Conservation (phyloP, 2,888 invertebrate genomes). For the Aleiodes testaceus region DNA sequence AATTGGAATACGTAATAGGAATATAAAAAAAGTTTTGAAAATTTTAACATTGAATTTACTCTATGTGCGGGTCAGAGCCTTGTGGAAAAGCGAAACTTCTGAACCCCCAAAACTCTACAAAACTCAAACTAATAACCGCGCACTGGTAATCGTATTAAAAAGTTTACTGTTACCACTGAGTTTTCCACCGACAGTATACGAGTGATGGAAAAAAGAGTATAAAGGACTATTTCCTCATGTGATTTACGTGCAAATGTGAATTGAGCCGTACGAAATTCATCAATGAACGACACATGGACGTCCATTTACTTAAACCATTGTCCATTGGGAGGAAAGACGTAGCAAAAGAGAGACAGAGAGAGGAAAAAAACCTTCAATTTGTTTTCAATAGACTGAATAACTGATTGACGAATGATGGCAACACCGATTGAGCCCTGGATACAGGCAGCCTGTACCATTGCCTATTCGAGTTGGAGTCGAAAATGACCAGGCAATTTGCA, state of each 20-base stretch:
- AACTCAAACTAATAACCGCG: constrained; percentile 40
- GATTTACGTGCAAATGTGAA: not conserved
- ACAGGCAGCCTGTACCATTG: constrained; percentile 30
- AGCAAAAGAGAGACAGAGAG: not conserved
- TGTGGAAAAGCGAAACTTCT: constrained; percentile 20
- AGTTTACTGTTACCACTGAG: constrained; percentile 29
- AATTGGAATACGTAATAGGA: not conserved
- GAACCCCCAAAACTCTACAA: constrained; percentile 26
- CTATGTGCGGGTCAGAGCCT: not conserved
- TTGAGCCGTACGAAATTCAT: constrained; percentile 12
- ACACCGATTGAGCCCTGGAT: constrained; percentile 40
- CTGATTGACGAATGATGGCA: constrained; percentile 43
- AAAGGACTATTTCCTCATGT: not conserved
- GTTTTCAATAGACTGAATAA: constrained; percentile 38
- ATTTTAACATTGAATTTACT: constrained; percentile 13
- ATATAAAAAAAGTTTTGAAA: not conserved
- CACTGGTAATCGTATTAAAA: constrained; percentile 43
- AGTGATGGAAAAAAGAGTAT: not conserved
- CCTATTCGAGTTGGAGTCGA: constrained; percentile 34
- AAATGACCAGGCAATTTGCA: constrained; percentile 48
- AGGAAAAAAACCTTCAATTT: constrained; percentile 36
- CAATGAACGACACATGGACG: constrained; percentile 16
- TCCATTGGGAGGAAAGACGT: constrained; percentile 10
- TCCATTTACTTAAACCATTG: constrained; percentile 15
- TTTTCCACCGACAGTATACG: constrained; percentile 20